These are phyloP conservation scores for Mastomys coucha DNA, from an alignment of 2,113 vertebrate genomes.

Conservation along the genomic window DNA sequence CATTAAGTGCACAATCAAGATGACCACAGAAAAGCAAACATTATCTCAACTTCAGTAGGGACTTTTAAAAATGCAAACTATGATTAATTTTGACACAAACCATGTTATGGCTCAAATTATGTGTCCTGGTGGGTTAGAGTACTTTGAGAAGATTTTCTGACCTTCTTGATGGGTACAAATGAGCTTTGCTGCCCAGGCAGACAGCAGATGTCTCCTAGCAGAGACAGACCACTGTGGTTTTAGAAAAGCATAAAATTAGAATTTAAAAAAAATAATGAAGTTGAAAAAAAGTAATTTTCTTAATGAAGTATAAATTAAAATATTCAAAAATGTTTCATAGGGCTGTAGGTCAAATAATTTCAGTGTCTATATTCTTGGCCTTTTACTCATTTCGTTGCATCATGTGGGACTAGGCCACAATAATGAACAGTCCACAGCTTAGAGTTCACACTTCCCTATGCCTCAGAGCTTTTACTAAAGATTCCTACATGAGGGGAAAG, in stretches of 20 bases:
- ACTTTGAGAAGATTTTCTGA: slow-evolving; percentile 60
- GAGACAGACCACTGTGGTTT: not conserved
- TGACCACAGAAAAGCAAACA: not conserved
- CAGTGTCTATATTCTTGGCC: not conserved
- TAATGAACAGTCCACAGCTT: not conserved
- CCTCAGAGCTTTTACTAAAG: not conserved
- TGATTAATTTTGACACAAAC: slow-evolving; percentile 81
- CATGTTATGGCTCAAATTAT: slow-evolving; percentile 74
- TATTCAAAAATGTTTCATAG: not conserved
- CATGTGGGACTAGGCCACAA: not conserved
- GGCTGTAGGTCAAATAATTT: not conserved
- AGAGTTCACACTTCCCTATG: not conserved
- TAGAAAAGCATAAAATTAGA: slow-evolving; percentile 19
- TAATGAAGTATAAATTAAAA: slow-evolving; percentile 21
- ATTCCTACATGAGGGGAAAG: not conserved
- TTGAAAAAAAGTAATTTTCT: not conserved
- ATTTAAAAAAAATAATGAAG: not conserved
- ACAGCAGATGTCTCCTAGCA: fast-evolving
- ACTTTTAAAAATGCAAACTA: slow-evolving; percentile 42
- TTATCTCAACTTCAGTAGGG: slow-evolving; percentile 66
- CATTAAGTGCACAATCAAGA: slow-evolving; percentile 43
- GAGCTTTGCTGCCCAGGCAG: not conserved
- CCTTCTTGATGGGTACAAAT: slow-evolving; percentile 59
- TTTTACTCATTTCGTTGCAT: not conserved
- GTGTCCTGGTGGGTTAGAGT: slow-evolving; percentile 68